Evolutionary conservation across 2,113 vertebrate genomes (phyloP), one percentile per base, ranked within the genome.

Genomic region (Tetrao urogallus): DNA sequence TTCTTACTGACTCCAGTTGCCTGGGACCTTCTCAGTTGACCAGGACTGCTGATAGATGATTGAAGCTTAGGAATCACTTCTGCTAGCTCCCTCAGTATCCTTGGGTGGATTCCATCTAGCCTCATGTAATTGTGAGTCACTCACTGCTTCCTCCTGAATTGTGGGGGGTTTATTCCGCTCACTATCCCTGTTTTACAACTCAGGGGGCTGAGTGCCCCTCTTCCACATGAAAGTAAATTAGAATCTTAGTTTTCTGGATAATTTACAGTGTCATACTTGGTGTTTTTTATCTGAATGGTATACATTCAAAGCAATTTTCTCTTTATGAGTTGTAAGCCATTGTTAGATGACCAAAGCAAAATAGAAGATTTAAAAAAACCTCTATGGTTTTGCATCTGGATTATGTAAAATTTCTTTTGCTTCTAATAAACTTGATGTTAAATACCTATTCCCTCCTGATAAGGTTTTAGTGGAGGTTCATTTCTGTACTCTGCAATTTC

Each of bases 141-240:
- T 28, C 27, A 54, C 13, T 54, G 13, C 14, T 54, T 54, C 27
- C 27, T 28, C 14, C 27, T 54, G 52, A 54, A 54, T 16, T 16
- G 27, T 54, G 52, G 52, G 25, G 25, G 52, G 27, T 13, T 52
- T 54, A 30, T 54, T 54, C 52, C 30, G 27, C 52, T 30, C 52
- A 27, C 52, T 54, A 16, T 17, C 52, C 15, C 52, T 54, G 27
- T 54, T 27, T 54, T 30, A 54, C 15, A 54, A 30, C 27, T 16
- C 27, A 54, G 15, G 52, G 52, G 9, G 8, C 52, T 54, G 15
- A 54, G 52, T 30, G 52, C 3, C 15, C 15, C 8, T 54, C 52
- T 54, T 82, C 50, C 24, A n/a, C 61, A 42, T 75, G 13, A 69
- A 91, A 81, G 34, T 77, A 95, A 90, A 89, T 78, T 48, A 83